Conservation (phyloP, 2,888 invertebrate species). For the Drosophila percnosoma region DNA sequence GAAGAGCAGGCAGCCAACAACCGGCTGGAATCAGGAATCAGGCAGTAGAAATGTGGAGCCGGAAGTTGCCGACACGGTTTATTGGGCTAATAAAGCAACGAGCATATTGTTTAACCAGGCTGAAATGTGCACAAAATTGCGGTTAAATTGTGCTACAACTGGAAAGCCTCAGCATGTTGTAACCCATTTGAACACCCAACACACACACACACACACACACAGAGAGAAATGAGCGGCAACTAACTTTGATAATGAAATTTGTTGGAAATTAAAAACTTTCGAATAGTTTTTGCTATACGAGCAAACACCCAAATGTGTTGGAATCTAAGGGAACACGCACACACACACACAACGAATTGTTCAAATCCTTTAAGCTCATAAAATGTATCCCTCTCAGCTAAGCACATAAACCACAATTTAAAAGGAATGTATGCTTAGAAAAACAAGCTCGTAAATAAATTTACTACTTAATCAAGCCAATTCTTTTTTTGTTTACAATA, state of each 20-base stretch:
- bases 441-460: constrained; percentile 30
- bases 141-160: constrained; percentile 55
- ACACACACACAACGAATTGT: constrained; percentile 1
- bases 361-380: constrained; percentile 19
- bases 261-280: constrained; percentile 45
- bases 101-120: constrained; percentile 72
- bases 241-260: constrained; percentile 56
- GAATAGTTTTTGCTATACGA: constrained; percentile 37
- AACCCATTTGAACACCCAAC: constrained; percentile 22
- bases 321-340: background rate
- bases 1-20: constrained; percentile 17
- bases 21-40: background rate
- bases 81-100: constrained; percentile 67
- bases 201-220: constrained; percentile 14
- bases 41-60: background rate
- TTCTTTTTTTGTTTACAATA: background rate
- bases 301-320: constrained; percentile 4
- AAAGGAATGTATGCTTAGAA: constrained; percentile 2
- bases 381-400: constrained; percentile 32
- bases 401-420: constrained; percentile 32
- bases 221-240: constrained; percentile 14
- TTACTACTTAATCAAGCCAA: constrained; percentile 38
- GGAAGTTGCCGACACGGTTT: constrained; percentile 38
- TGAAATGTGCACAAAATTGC: constrained; percentile 61
- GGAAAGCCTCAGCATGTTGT: constrained; percentile 11